Base-by-base conservation (phyloP, 2,113 vertebrate genomes). In the Calyptomena viridis region DNA sequence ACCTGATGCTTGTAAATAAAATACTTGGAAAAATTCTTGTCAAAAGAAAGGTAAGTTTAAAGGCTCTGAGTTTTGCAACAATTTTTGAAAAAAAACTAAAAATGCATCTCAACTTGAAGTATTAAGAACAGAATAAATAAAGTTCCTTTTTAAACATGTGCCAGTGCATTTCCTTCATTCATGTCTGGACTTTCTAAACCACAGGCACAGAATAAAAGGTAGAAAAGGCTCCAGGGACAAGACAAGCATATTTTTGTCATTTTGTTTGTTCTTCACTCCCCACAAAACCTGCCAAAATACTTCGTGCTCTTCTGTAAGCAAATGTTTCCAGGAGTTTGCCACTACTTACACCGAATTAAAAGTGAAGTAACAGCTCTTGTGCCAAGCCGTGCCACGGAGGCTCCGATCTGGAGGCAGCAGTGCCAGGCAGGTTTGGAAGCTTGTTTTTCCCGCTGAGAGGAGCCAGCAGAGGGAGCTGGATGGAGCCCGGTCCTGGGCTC, bases 391-490 rank as follows among this genome's bases (percentile, higher is more conserved):
- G 4, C 68, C 63, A 42, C 7, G 1, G 0, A 28, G 39, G 40
- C 28, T 12, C 12, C 20, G 60, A 14, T 9, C 4, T 12, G 24
- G 16, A 23, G 66, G 84, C 66, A 87, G 64, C 72, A 75, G 60
- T 3, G 10, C 8, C 69, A 20, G 28, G 64, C 59, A 47, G 47
- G 77, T 31, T 76, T 85, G 11, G 2, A 40, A 47, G 60, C 20
- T 1, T 13, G 18, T 33, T 75, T 87, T n/a, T 47, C 19, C 25
- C 69, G 62, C 14, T 35, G 69, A 46, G 22, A 35, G 27, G 18
- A 49, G 78, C 67, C 93, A 17, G 94, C 93, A 96, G 97, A 94
- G 93, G 95, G 91, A 90, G 95, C 87, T 23, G 66, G 50, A 2
- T 2, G 42, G 11, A 76, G 14, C 66, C n/a, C 1, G n/a, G 9